Evolutionary conservation across 2,797 vertebrate species (phyloP), one percentile per base, ranked within the genome.

Genomic region (Crypturellus tataupa): DNA sequence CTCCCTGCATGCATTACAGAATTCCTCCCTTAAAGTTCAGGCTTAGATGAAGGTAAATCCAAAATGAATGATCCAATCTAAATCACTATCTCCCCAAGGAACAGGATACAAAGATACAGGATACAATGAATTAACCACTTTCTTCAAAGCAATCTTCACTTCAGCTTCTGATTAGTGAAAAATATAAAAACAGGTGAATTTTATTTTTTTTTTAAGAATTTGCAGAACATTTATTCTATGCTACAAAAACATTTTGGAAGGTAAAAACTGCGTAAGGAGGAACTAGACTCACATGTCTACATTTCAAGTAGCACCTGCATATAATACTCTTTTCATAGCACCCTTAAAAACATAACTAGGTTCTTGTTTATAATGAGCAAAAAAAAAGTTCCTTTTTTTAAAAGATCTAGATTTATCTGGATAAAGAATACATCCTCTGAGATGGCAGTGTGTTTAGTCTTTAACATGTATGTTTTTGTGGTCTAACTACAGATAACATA

Each of bases 81-180:
- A 92, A 90, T 80, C 72, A 65, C 47, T n/a, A 12, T 33, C 46
- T 94, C 71, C 53, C 64, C 33, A 7, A 10, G 88, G 71, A 37
- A 49, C 2, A 1, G 46, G 58, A 72, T 55, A 49, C 25, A 75
- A 90, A 75, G 11, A 76, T 87, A 37, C 13, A 78, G 85, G n/a
- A n/a, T n/a, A n/a, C n/a, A 93, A 58, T 11, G 5, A 4, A 9
- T 19, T 86, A 83, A 72, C 9, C 85, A 39, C 55, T 95, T 77
- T 91, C 62, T 80, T n/a, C 78, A 73, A 64, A 80, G 56, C 44
- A 81, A 33, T 77, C 33, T 79, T 93, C 72, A 83, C 47, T 59
- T 95, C 18, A 4, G 14, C 87, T 96, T 79, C 59, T 88, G 79
- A 89, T 81, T 24, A 31, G 35, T 78, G 33, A 90, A 35, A 89